These are phyloP conservation scores for Helicolenus hilgendorfi DNA, from an alignment of 2,797 vertebrate genomes.

Conservation along the genomic window DNA sequence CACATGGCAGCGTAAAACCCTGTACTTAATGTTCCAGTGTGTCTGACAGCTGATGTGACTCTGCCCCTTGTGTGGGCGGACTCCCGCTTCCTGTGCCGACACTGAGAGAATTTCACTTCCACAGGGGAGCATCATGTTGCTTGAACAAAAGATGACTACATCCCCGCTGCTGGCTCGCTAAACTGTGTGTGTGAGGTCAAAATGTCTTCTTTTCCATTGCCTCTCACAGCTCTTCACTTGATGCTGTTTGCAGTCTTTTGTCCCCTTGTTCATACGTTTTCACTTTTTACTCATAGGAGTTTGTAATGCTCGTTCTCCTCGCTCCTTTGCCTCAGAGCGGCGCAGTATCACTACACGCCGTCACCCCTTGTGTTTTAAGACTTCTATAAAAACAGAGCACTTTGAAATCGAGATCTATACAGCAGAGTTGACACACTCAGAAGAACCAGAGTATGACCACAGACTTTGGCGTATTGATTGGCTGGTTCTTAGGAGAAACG, in stretches of 20 bases:
- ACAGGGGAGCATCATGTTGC: constrained; percentile 73
- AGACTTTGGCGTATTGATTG: constrained; percentile 44
- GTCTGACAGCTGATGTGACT: constrained; percentile 73
- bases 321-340: not conserved
- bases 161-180: constrained; percentile 30
- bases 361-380: constrained; percentile 48
- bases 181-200: constrained; percentile 11
- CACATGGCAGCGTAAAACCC: constrained; percentile 53
- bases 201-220: constrained; percentile 1
- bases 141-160: constrained; percentile 74
- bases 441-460: constrained; percentile 6
- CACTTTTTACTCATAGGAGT: constrained; percentile 14
- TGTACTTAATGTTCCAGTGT: constrained; percentile 62
- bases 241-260: constrained; percentile 23
- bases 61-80: constrained; percentile 69
- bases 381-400: constrained; percentile 40
- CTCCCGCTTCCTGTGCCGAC: constrained; percentile 71
- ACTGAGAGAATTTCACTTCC: constrained; percentile 68
- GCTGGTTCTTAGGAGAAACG: not conserved
- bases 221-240: constrained; percentile 10
- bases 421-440: constrained; percentile 23
- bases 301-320: constrained; percentile 19
- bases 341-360: not conserved
- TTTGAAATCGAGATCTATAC: constrained; percentile 61
- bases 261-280: constrained; percentile 27